Base-by-base conservation (phyloP, 2,797 vertebrate species). In the Scolopax rusticola region DNA sequence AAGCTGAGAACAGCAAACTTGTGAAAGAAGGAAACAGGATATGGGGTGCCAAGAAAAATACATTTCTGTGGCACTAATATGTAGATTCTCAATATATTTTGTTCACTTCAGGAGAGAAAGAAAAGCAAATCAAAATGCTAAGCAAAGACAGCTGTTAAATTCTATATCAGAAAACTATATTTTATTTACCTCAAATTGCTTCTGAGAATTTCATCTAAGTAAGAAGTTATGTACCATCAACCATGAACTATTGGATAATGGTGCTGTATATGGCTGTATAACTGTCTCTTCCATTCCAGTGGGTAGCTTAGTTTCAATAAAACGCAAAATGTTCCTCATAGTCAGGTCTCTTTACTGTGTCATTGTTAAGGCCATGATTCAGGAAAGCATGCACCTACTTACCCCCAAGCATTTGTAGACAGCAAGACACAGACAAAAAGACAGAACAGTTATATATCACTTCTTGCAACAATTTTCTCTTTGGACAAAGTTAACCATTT, bases 1-100 rank as follows among this genome's bases (percentile, higher is more conserved):
- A 94, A 95, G 67, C 83, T 95, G 83, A 95, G 85, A 96, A 82
- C 89, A 96, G 93, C 85, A 95, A 91, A 95, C 77, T 87, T 77
- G 36, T 63, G 81, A 87, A 92, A 93, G 78, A 90, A 92, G 87
- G 48, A 92, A 96, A 89, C 85, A 95, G 91, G 88, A 91, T 91
- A 84, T 74, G 41, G 70, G 38, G 80, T 93, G 77, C 30, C 70
- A 89, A 94, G 91, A 82, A 89, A 95, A 95, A 93, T 53, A 48
- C 51, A 89, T 87, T 90, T 93, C 67, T 84, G 30, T 79, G 28
- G 40, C 38, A 69, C 57, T 86, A 87, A 84, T 83, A 91, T 91
- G 87, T 84, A 96, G 60, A 88, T 96, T 90, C 83, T 73, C 61
- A 75, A 87, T 47, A 67, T 8, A 54, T 87, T 91, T 93, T 76